phyloP scores from a whole-genome alignment of 2,797 vertebrate genomes.

The Peromyscus eremicus region DNA sequence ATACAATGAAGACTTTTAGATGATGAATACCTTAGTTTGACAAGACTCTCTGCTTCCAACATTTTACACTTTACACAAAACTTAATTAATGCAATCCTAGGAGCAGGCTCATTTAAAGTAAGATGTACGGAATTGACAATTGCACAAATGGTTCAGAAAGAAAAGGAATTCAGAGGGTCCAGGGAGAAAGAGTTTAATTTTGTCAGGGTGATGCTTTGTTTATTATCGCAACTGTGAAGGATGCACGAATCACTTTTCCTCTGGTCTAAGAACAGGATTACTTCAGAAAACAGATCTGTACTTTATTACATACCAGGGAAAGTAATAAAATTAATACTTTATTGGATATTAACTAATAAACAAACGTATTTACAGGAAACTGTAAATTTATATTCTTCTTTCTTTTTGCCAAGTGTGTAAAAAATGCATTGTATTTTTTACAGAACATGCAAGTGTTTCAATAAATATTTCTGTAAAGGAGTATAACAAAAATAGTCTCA shows the following conservation, averaged over 20 bases:
- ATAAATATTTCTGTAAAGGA: constrained; percentile 74
- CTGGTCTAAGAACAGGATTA: background rate
- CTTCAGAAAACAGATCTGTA: constrained; percentile 7
- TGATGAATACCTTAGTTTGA: background rate
- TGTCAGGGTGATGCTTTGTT: background rate
- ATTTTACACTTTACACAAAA: background rate
- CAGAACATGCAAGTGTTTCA: constrained; percentile 2
- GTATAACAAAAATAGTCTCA: constrained; percentile 51
- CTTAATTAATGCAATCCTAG: background rate
- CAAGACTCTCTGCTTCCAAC: background rate
- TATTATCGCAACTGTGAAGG: background rate
- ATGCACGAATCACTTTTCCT: background rate
- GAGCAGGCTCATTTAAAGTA: background rate
- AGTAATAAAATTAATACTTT: background rate
- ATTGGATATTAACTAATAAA: background rate
- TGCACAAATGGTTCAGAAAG: background rate
- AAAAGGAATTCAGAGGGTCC: background rate
- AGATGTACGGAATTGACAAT: background rate
- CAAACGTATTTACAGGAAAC: background rate
- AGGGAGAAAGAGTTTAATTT: background rate
- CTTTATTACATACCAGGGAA: background rate
- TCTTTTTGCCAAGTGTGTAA: background rate
- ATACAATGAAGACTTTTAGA: background rate
- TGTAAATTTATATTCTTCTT: background rate
- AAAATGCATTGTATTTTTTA: constrained; percentile 28